phyloP scores from a whole-genome alignment of 2,888 invertebrate species.

The Oasisia sp. region DNA sequence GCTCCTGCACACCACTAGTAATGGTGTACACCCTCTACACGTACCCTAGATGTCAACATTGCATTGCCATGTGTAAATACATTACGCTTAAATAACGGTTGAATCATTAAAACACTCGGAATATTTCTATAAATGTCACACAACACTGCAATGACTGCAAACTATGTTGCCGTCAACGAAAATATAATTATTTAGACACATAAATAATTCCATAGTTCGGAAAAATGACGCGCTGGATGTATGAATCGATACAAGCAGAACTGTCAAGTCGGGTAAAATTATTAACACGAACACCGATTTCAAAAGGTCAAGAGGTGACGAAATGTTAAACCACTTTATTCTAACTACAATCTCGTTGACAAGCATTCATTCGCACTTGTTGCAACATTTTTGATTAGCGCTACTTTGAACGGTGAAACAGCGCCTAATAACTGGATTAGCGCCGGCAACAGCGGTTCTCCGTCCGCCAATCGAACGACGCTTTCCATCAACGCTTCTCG shows the following conservation, averaged over 20 bases:
- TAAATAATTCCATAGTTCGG: neutral
- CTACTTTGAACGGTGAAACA: neutral
- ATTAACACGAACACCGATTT: neutral
- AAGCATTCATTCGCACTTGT: neutral
- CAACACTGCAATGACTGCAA: neutral
- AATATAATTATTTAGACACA: neutral
- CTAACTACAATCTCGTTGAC: neutral
- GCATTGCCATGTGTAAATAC: neutral
- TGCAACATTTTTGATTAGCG: neutral
- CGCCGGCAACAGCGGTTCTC: neutral
- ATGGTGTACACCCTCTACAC: neutral
- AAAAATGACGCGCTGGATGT: neutral
- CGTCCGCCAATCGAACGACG: neutral
- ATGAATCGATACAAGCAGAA: neutral
- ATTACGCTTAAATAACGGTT: neutral
- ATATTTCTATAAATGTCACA: neutral
- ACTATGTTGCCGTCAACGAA: neutral
- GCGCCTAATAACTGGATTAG: neutral
- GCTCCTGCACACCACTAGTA: too few species aligned
- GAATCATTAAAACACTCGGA: neutral
- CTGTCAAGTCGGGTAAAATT: neutral
- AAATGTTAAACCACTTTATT: neutral
- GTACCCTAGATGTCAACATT: neutral
- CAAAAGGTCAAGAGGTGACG: neutral
- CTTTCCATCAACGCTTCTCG: neutral